Percentiles rank a stretch among this genome's conserved stretches.
Evolutionary conservation across 2,888 invertebrate genomes (phyloP).

Genomic region (Lasius platythorax): DNA sequence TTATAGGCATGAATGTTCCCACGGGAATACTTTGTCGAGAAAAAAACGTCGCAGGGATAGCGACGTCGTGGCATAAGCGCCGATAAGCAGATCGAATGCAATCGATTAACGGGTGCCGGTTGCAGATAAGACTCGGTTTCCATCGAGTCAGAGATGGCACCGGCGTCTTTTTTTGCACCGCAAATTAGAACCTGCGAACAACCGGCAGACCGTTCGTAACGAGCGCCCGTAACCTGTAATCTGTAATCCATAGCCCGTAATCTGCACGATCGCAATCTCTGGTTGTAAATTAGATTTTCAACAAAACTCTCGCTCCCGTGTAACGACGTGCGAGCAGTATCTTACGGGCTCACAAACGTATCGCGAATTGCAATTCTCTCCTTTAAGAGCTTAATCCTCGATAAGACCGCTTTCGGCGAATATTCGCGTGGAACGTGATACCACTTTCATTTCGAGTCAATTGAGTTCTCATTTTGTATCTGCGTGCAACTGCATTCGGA

Average conservation of each 20-base stretch:
- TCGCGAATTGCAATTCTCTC: constrained; percentile 46
- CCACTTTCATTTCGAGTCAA: constrained; percentile 23
- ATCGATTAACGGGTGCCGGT: constrained; percentile 66
- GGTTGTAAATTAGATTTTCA: constrained; percentile 57
- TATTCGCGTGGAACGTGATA: constrained; percentile 52
- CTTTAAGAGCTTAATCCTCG: constrained; percentile 46
- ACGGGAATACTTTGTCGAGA: constrained; percentile 72
- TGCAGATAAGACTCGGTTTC: constrained; percentile 36
- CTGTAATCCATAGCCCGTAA: constrained; percentile 57
- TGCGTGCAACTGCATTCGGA: background rate
- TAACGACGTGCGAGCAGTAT: constrained; percentile 43
- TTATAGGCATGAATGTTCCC: constrained; percentile 70
- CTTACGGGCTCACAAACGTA: constrained; percentile 28
- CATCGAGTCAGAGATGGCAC: constrained; percentile 48
- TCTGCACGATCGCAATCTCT: constrained; percentile 54
- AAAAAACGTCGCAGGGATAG: constrained; percentile 50
- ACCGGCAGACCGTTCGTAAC: constrained; percentile 46
- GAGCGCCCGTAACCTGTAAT: constrained; percentile 53
- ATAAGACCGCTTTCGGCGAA: constrained; percentile 66
- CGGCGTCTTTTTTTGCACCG: constrained; percentile 43
- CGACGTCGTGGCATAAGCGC: constrained; percentile 50
- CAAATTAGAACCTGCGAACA: constrained; percentile 53
- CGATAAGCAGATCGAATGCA: constrained; percentile 68
- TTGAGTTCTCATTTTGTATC: constrained; percentile 37
- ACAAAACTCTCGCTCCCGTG: constrained; percentile 55